Evolutionary conservation across 2,888 invertebrate genomes (phyloP).

Genomic region (Listrodromus nycthemerus): DNA sequence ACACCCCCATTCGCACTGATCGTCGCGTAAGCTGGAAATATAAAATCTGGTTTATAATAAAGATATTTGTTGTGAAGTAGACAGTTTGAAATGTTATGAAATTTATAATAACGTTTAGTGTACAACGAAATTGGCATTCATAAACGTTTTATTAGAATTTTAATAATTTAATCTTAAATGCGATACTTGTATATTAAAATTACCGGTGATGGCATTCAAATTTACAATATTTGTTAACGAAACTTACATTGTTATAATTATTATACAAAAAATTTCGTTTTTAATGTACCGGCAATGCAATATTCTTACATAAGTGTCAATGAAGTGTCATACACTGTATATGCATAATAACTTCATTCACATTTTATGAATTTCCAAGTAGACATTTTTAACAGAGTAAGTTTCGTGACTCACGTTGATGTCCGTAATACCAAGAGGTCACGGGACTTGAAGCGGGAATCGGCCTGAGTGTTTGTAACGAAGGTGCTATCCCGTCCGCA

Average conservation of each 20-base stretch:
- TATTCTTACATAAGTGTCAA: neutral
- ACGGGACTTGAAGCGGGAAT: constrained; percentile 85
- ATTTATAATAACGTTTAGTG: neutral
- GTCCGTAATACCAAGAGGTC: constrained; percentile 85
- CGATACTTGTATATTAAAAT: too few species aligned
- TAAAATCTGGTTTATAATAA: constrained; percentile 12
- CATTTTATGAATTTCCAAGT: too few species aligned
- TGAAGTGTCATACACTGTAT: too few species aligned
- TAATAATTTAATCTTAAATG: too few species aligned
- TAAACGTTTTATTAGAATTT: neutral
- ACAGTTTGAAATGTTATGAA: neutral
- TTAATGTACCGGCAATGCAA: too few species aligned
- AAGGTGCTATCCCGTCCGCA: constrained; percentile 80
- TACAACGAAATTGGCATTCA: too few species aligned
- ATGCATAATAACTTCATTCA: too few species aligned
- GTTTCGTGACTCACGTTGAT: constrained; percentile 79
- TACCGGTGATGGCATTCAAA: too few species aligned
- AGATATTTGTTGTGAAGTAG: neutral
- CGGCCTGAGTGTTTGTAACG: constrained; percentile 83
- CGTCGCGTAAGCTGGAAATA: constrained; percentile 77
- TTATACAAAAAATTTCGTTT: too few species aligned
- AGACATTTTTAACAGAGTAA: neutral
- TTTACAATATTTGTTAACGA: too few species aligned
- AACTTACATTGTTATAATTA: too few species aligned
- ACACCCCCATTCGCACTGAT: constrained; percentile 78